Evolutionary conservation across 2,113 vertebrate species (phyloP).

Genomic region (Lepisosteus oculatus): DNA sequence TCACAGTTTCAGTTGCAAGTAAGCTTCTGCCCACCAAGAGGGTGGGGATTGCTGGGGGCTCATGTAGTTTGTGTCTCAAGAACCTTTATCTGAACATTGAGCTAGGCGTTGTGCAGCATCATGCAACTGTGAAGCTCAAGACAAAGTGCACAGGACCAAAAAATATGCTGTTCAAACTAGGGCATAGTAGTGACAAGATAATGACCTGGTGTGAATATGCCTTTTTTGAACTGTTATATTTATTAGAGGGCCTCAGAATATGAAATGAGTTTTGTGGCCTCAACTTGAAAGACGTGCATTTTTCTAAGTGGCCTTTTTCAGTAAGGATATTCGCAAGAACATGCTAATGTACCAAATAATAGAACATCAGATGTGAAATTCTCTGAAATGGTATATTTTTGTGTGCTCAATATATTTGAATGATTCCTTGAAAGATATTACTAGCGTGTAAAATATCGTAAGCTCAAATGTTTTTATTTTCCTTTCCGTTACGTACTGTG

Average conservation of each 20-base stretch:
- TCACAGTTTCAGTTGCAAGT: not conserved
- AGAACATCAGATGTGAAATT: conserved; percentile 26
- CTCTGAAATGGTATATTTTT: conserved; percentile 29
- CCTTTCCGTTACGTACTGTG: conserved; percentile 72
- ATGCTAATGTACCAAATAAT: conserved; percentile 44
- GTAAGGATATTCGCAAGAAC: conserved; percentile 24
- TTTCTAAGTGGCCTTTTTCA: conserved; percentile 42
- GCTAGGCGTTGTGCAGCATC: not conserved
- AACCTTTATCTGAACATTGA: not conserved
- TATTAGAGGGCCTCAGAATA: conserved; percentile 9
- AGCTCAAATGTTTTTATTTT: conserved; percentile 75
- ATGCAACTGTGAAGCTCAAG: not conserved
- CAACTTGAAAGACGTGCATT: conserved; percentile 12
- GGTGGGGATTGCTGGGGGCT: conserved; percentile 2
- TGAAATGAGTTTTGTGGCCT: conserved; percentile 5
- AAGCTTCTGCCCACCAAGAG: not conserved
- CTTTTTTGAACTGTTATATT: conserved; percentile 9
- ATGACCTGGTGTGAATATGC: not conserved
- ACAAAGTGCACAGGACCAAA: conserved; percentile 11
- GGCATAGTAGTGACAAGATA: conserved; percentile 14
- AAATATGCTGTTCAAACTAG: conserved; percentile 5
- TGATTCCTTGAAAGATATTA: conserved; percentile 56
- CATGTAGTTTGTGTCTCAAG: not conserved
- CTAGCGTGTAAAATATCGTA: conserved; percentile 77
- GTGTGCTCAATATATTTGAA: conserved; percentile 37